A percentile compares a stretch with the other conserved stretches of the same genome.
These are phyloP conservation scores for Vandiemenella viatica DNA, from an alignment of 2,888 invertebrate genomes.

Conservation along the genomic window DNA sequence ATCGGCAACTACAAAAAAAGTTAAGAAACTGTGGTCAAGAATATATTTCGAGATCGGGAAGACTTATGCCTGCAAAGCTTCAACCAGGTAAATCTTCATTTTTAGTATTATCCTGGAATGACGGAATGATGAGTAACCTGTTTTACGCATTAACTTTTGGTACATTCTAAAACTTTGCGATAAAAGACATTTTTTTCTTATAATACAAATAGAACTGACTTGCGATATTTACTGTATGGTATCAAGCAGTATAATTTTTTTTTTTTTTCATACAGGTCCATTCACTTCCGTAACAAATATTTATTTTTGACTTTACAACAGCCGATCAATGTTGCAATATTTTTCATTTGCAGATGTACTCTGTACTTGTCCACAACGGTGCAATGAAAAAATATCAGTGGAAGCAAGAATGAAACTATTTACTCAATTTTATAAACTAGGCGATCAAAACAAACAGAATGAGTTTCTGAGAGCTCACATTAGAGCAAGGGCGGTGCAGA, in stretches of 20 bases:
- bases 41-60: constrained; percentile 34
- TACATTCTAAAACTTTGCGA: too few relatives aligned
- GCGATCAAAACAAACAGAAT: constrained; percentile 34
- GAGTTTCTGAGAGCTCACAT: constrained; percentile 34
- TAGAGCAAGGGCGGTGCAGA: constrained; percentile 31
- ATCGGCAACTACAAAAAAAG: constrained; percentile 33
- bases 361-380: constrained; percentile 38
- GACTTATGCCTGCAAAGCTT: constrained; percentile 33
- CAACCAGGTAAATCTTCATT: constrained; percentile 25
- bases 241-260: too few relatives aligned
- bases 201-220: too few relatives aligned
- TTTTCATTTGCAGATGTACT: constrained; percentile 30
- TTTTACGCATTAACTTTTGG: too few relatives aligned
- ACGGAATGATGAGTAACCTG: too few relatives aligned
- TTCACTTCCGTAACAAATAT: neutral
- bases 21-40: constrained; percentile 30
- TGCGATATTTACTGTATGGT: too few relatives aligned
- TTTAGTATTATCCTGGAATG: too few relatives aligned
- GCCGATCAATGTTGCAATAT: constrained; percentile 1
- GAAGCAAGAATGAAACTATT: constrained; percentile 33
- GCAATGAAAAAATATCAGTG: constrained; percentile 32
- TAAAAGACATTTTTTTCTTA: too few relatives aligned
- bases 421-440: constrained; percentile 33
- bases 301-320: neutral
- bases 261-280: neutral